A percentile compares a stretch with the other conserved stretches of the same genome.
Evolutionary conservation across 2,797 vertebrate species (phyloP).

Genomic region (Pseudocheirus occidentalis): DNA sequence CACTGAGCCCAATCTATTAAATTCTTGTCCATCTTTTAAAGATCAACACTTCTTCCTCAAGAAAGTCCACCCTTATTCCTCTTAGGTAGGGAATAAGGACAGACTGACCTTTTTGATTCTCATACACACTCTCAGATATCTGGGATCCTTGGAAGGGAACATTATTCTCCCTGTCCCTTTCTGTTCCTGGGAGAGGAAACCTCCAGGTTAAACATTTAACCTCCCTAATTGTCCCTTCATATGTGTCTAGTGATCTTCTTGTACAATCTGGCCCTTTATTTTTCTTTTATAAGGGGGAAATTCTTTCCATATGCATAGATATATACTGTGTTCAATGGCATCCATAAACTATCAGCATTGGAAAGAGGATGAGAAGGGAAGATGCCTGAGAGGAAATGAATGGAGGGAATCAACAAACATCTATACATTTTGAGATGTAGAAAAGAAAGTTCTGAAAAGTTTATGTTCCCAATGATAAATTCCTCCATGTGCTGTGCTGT

Average conservation of each 20-base stretch:
- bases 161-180: neutral
- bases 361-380: neutral
- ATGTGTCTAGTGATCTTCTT: neutral
- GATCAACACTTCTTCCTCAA: neutral
- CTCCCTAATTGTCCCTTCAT: neutral
- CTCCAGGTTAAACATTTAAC: neutral
- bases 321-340: neutral
- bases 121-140: neutral
- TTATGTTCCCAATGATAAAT: neutral
- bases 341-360: neutral
- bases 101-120: neutral
- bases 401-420: neutral
- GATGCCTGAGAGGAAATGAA: neutral
- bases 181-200: neutral
- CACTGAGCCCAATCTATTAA: neutral
- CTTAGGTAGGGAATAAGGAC: no score
- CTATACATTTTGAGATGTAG: neutral
- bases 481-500: neutral
- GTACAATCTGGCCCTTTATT: neutral
- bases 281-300: neutral
- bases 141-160: neutral
- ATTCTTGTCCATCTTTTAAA: neutral
- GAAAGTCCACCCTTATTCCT: neutral
- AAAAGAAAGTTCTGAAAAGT: neutral
- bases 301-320: neutral